Evolutionary conservation across 2,888 invertebrate genomes (phyloP).

Genomic region (Protodeltote pygarga): DNA sequence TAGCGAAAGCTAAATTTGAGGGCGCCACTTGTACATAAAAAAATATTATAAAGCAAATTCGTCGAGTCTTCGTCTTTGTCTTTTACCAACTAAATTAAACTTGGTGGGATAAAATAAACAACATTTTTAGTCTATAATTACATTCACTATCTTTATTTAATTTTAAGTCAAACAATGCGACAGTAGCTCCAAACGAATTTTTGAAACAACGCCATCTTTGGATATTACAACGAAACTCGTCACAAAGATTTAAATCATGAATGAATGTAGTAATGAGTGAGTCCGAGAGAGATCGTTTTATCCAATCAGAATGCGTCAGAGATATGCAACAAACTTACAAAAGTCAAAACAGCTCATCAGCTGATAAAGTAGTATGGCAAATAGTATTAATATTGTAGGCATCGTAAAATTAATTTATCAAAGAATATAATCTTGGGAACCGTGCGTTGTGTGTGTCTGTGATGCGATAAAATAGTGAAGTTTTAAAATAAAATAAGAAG

Average conservation of each 20-base stretch:
- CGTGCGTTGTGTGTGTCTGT: constrained; percentile 18
- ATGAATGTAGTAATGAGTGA: constrained; percentile 40
- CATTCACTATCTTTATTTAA: too few species aligned
- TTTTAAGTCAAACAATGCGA: too few species aligned
- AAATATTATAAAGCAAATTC: too few species aligned
- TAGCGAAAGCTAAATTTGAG: too few species aligned
- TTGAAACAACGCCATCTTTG: constrained; percentile 42
- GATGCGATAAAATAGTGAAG: constrained; percentile 20
- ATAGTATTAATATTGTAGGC: constrained; percentile 32
- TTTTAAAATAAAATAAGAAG: constrained; percentile 11
- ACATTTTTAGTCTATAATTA: too few species aligned
- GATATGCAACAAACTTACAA: constrained; percentile 30
- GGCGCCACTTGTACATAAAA: too few species aligned
- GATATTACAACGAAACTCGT: constrained; percentile 22
- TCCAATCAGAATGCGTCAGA: constrained; percentile 25
- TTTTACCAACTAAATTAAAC: too few species aligned
- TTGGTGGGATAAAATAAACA: too few species aligned
- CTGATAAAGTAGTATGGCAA: constrained; percentile 43
- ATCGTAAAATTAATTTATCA: constrained; percentile 12
- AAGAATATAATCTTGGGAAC: constrained; percentile 11
- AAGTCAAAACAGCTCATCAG: constrained; percentile 39
- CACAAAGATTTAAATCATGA: constrained; percentile 5
- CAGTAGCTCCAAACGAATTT: too few species aligned
- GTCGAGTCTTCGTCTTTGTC: too few species aligned
- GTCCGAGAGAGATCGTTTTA: constrained; percentile 37